Evolutionary conservation across 1,140 invertebrate genomes (phyloP).

Genomic region (Drosophila baimaii): DNA sequence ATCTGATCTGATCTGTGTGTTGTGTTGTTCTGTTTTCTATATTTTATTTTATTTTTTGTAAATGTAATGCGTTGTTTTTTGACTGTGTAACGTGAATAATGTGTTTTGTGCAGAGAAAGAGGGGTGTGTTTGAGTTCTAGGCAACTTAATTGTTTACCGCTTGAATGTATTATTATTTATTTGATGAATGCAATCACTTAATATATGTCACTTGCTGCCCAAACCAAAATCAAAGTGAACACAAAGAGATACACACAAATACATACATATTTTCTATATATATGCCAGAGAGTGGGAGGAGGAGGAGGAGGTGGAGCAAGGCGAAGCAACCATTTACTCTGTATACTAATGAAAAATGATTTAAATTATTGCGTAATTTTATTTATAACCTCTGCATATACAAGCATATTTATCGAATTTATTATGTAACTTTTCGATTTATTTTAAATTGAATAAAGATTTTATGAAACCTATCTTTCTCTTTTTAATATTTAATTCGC

Average conservation of each 20-base stretch:
- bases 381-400: constrained; percentile 74
- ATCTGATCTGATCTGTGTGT: constrained; percentile 65
- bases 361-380: constrained; percentile 76
- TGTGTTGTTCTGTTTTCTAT: constrained; percentile 22
- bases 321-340: constrained; percentile 57
- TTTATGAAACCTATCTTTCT: constrained; percentile 53
- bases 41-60: constrained; percentile 58
- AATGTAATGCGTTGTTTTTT: constrained; percentile 47
- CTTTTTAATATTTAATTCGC: neutral
- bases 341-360: constrained; percentile 64
- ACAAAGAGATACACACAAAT: constrained; percentile 80
- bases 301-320: too few relatives aligned
- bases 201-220: constrained; percentile 74
- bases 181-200: constrained; percentile 37
- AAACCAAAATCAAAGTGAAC: constrained; percentile 70
- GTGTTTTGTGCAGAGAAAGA: constrained; percentile 6
- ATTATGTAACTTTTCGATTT: constrained; percentile 80
- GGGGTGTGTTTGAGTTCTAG: constrained; percentile 44
- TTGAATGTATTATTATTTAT: constrained; percentile 51
- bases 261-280: constrained; percentile 68
- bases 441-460: constrained; percentile 77
- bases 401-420: constrained; percentile 80
- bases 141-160: constrained; percentile 37
- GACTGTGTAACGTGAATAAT: constrained; percentile 47
- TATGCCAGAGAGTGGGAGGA: constrained; percentile 37